Evolutionary conservation across 2,888 invertebrate species (phyloP), one percentile per base, ranked within the genome.

Genomic region (Hydraecia micacea): DNA sequence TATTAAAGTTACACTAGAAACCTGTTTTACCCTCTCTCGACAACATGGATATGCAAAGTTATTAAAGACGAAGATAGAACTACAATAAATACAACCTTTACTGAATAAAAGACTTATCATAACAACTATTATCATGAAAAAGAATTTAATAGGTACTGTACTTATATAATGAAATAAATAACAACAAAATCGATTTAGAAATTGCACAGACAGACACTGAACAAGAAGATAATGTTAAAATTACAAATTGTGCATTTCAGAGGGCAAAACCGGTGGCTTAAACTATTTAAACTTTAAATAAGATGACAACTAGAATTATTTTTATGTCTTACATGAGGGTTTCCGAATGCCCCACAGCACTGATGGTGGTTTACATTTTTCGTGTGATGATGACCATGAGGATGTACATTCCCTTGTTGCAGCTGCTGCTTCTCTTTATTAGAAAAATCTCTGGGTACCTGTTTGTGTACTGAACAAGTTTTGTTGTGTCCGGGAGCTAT

Each of bases 321-420:
- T 95, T 97, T 97, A 87, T 97, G 96, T 81, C 96, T 92, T 0
- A 96, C 96, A 28, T 97, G 96, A 1, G 97, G 96, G 81, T 97
- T 97, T 0, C 97, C 97, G 70, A 97, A 97, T 0, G 97, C 97
- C 0, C 97, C 97, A 85, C 97, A 97, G 76, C 97, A 97, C 73
- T 97, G 97, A 78, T 97, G 97, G 75, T 97, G 96, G 75, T 97
- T 97, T 0, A 94, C 93, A 68, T 96, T 96, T 86, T 96, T 97
- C 25, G 95, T 93, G 80, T 96, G 96, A 75, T 95, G 95, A 76
- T 96, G 96, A 0, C 96, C 96, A 52, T 96, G 96, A 0, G 96
- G 96, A 55, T 94, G 94, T 0, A 95, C 94, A 65, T 92, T 94
- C 0, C 89, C 73, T 62, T 88, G 90, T 4, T 62, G 77, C 4